Evolutionary conservation across 1,140 invertebrate species (phyloP), one percentile per base, ranked within the genome.

Genomic region (Drosophila quadrilineata): DNA sequence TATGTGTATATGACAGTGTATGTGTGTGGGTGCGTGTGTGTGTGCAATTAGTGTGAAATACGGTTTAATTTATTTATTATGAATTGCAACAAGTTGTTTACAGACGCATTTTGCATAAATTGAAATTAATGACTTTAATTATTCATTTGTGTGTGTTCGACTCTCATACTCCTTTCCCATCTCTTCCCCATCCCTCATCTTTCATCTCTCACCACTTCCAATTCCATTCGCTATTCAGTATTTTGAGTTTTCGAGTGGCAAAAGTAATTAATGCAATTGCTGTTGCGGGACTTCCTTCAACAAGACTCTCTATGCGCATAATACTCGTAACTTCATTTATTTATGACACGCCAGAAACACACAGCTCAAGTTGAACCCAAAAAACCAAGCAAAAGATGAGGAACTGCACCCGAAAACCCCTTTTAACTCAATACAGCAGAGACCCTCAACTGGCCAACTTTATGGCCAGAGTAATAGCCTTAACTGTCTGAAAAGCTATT

Each of bases 111-210:
- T 85, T 85, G 80, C 79, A 85, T 85, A 85, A 85, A 85, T 85
- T 85, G 79, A 85, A 85, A 85, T 85, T 85, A 85, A 85, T 85
- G 79, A 86, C 79, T 86, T 85, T 79, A 86, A 84, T 84, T 84
- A 84, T 84, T 84, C 74, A 84, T 79, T 45, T 62, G 50, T 82
- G 31, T 74, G 64, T 50, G 63, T 33, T 31, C 28, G 24, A 48
- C 64, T 46, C 41, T 3, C 5, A 26, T 16, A 9, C 12, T 21
- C 28, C 24, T 29, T 33, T 46, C 17, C 10, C 6, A 6, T 10
- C 31, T 46, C 24, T 19, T n/a, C 9, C 24, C 19, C 16, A n/a
- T n/a, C n/a, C n/a, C n/a, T n/a, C n/a, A n/a, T n/a, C n/a, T n/a
- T n/a, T n/a, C n/a, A n/a, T n/a, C n/a, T n/a, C n/a, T n/a, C n/a